Evolutionary conservation across 2,797 vertebrate species (phyloP), one percentile per base, ranked within the genome.

Genomic region (Cynopterus sphinx): DNA sequence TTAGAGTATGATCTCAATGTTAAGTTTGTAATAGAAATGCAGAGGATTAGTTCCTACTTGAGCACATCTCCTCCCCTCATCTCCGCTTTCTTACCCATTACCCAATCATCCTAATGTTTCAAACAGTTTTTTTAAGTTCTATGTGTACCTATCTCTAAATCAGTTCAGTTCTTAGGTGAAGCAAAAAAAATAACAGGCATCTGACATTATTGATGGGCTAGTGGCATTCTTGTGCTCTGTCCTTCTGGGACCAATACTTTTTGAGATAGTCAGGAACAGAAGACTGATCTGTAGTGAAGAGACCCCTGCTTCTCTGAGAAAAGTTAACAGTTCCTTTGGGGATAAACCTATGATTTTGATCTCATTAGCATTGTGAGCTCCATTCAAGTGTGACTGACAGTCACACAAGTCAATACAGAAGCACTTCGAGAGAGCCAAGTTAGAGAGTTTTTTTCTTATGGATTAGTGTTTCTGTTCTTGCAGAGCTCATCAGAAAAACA

Each of bases 361-460:
- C 95, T 97, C 93, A 96, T 98, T 97, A 97, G 96, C 88, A 92
- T 94, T 49, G 49, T 68, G 81, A 92, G 49, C 78, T 67, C 82
- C 88, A 95, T 55, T 93, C 90, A 97, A 91, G 96, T 96, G 96
- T 96, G 85, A 95, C 97, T 97, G 97, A 96, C 92, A 97, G 87
- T 88, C 89, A 92, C 74, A 87, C 67, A 86, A 97, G 85, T 97
- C 96, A 96, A 98, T 97, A 96, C 65, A 9, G 74, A 77, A 86
- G 68, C n/a, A 96, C 73, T 96, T 71, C 24, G 81, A 87, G 81
- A 93, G 5, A 96, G 65, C 59, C 59, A 85, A 91, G 75, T 78
- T 78, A 68, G 92, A 91, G 68, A 55, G 49, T 19, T 68, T 74
- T 86, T 67, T 79, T 79, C 70, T 67, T 88, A 91, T 71, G 84